Base-by-base conservation (phyloP, 2,113 vertebrate species). In the Leptobrachium ailaonicum region DNA sequence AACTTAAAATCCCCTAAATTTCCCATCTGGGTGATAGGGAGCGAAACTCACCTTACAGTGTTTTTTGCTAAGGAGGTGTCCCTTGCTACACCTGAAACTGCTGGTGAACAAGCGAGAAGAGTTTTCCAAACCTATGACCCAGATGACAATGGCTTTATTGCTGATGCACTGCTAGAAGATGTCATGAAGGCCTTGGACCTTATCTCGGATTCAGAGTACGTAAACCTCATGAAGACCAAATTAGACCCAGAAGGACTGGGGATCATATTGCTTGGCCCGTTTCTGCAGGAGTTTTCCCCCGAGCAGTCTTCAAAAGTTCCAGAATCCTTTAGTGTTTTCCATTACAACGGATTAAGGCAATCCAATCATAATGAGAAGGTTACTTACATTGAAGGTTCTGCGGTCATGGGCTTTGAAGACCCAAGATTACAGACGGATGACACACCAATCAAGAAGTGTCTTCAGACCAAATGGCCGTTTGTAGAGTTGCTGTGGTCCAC, bases 11-110 rank as follows among this genome's bases (percentile, higher is more conserved):
- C 97, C 90, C 97, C 98, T 85, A 98, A 98, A 89, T 98, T 95
- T 91, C 98, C 97, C 88, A 96, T 99, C 94, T 99, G 98, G 98
- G 95, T 99, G 85, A 96, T 99, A 92, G 98, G 98, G 92, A 99
- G 98, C 85, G 98, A 99, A 94, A 99, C 98, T 9, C 98, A 99
- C 86, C 96, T 99, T 85, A 97, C 97, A 69, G 97, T 99, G 86
- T 98, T 99, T 91, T 99, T 99, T 89, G 94, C 97, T 82, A 98
- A 98, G 96, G 98, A n/a, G n/a, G n/a, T n/a, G n/a, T n/a, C n/a
- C n/a, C n/a, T n/a, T n/a, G n/a, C n/a, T n/a, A n/a, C n/a, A n/a
- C n/a, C n/a, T n/a, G n/a, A n/a, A n/a, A n/a, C n/a, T n/a, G n/a
- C n/a, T n/a, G n/a, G n/a, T n/a, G n/a, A n/a, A n/a, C n/a, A n/a